Evolutionary conservation across 2,888 invertebrate species (phyloP), one percentile per base, ranked within the genome.

Genomic region (Andricus quercusramuli): DNA sequence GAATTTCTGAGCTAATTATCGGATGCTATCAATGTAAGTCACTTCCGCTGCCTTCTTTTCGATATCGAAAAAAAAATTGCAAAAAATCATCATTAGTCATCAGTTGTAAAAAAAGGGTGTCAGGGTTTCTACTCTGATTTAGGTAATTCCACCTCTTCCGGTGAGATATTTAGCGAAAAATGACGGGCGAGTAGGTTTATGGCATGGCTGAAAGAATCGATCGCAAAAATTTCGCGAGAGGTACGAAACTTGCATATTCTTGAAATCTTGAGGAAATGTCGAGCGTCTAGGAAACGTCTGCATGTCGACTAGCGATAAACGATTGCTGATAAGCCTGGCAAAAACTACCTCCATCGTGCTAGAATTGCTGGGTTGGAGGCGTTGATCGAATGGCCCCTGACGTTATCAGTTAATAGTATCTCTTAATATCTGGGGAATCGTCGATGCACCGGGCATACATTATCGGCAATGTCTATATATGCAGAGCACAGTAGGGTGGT

Each of bases 331-430:
- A 56, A 74, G 70, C 56, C 51, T 29, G 29, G 56, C 70, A 74
- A 74, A 70, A 74, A 74, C 51, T 74, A 56, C 32, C 51, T 74
- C 51, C 32, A 74, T 74, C 70, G 32, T 56, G 70, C 56, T 56
- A 32, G 51, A 74, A 74, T 32, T 56, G 70, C 70, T 47, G 37
- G 70, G 51, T 51, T 56, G 20, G 70, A 74, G 68, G 37, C 76
- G 74, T 79, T 79, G 79, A 79, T 77, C 77, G 79, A 83, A 81
- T 67, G 78, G 77, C 80, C 77, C 68, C 82, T 82, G 83, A 79
- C 83, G 80, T 80, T 85, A 85, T 85, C 83, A 77, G 82, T 83
- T 83, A 83, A 85, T 83, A 83, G 85, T 83, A 85, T 85, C 85
- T 82, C 83, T 80, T 83, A 82, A 83, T 83, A 83, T 83, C 83